These are phyloP conservation scores for Meriones unguiculatus DNA, from an alignment of 2,113 vertebrate genomes.

Conservation along the genomic window DNA sequence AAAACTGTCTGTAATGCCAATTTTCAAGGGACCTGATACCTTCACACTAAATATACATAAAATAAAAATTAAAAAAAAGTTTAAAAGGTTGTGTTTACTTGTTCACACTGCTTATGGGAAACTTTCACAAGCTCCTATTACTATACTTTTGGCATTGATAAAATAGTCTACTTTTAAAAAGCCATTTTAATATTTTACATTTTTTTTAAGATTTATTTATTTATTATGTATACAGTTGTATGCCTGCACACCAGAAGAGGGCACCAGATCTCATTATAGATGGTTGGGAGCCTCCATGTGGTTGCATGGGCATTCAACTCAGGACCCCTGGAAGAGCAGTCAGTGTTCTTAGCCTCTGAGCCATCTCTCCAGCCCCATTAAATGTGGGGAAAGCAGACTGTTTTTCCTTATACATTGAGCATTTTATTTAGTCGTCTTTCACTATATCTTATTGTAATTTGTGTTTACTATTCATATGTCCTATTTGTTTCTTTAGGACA, in stretches of 20 bases:
- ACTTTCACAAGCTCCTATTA: neutral
- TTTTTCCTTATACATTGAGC: neutral
- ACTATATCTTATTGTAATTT: neutral
- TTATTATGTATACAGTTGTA: too few relatives aligned
- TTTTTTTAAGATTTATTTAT: too few relatives aligned
- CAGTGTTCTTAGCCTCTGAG: too few relatives aligned
- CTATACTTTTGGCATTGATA: neutral
- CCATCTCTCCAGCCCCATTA: too few relatives aligned
- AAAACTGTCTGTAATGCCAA: too few relatives aligned
- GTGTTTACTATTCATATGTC: neutral
- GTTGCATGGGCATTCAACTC: too few relatives aligned
- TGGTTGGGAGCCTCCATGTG: too few relatives aligned
- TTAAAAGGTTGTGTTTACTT: neutral
- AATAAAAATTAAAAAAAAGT: neutral
- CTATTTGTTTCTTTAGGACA: neutral
- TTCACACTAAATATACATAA: too few relatives aligned
- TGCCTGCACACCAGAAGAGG: too few relatives aligned
- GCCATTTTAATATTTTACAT: neutral
- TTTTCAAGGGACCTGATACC: too few relatives aligned
- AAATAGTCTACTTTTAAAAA: neutral
- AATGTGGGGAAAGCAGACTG: neutral
- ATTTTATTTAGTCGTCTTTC: slow-evolving; percentile 41
- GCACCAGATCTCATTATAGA: too few relatives aligned
- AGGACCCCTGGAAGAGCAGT: too few relatives aligned
- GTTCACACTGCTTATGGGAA: neutral